Evolutionary conservation across 2,113 vertebrate species (phyloP).

Genomic region (Pampusana beccarii): DNA sequence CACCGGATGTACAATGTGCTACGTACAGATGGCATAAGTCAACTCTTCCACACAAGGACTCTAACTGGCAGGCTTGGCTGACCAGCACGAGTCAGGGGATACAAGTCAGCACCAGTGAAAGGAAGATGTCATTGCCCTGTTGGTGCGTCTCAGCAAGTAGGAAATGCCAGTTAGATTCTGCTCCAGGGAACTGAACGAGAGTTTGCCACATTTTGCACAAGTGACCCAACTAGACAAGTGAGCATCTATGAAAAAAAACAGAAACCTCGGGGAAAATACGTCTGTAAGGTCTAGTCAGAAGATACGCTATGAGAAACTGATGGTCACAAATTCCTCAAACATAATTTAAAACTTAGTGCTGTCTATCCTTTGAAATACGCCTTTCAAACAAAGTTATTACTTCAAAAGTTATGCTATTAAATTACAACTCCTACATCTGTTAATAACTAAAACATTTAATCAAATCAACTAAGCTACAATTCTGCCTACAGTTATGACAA

Average conservation of each 20-base stretch:
- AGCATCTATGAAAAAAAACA: not conserved
- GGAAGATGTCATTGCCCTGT: not conserved
- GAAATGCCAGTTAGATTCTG: not conserved
- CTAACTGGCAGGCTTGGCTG: not conserved
- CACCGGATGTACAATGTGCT: accelerated
- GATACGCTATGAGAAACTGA: not conserved
- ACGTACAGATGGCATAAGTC: accelerated
- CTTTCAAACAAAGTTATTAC: slow-evolving; percentile 4
- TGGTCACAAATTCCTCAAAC: not conserved
- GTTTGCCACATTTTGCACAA: not conserved
- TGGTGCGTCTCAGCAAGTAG: accelerated
- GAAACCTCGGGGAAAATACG: not conserved
- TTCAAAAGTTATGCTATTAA: slow-evolving; percentile 30
- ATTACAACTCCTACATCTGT: slow-evolving; percentile 18
- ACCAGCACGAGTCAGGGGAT: accelerated
- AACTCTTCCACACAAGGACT: not conserved
- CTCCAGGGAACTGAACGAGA: not conserved
- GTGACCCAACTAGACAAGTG: not conserved
- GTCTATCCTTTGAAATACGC: not conserved
- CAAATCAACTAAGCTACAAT: slow-evolving; percentile 53
- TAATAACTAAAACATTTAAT: slow-evolving; percentile 51
- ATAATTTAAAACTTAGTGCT: not conserved
- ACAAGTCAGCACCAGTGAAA: not conserved
- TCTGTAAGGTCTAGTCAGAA: not conserved
- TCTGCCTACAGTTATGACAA: slow-evolving; percentile 47